phyloP scores from a whole-genome alignment of 1,140 invertebrate species.

The Leptoteleia sp. region DNA sequence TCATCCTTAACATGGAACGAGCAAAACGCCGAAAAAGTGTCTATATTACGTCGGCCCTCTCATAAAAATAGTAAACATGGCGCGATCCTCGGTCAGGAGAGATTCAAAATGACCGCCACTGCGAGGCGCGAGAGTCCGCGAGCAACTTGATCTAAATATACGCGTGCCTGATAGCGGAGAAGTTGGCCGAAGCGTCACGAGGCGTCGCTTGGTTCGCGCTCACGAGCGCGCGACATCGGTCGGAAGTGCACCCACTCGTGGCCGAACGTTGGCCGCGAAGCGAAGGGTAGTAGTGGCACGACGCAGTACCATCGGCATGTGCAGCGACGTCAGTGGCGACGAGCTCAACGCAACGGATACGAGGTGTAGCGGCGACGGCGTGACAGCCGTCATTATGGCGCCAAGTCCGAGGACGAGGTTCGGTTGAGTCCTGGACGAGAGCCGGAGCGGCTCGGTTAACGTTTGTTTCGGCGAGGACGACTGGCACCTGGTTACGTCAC shows the following conservation, averaged over 20 bases:
- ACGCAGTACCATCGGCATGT: conserved; percentile 51
- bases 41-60: too few species aligned
- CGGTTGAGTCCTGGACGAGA: conserved; percentile 6
- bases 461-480: conserved; percentile 15
- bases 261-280: conserved; percentile 55
- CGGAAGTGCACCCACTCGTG: conserved; percentile 40
- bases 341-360: not conserved
- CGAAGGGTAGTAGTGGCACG: conserved; percentile 24
- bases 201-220: conserved; percentile 21
- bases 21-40: too few species aligned
- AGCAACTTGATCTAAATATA: conserved; percentile 26
- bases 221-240: conserved; percentile 43
- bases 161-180: too few species aligned
- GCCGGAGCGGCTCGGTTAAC: not conserved
- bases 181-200: too few species aligned
- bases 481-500: conserved; percentile 32
- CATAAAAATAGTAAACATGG: too few species aligned
- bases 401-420: conserved; percentile 8
- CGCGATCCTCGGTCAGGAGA: too few species aligned
- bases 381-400: conserved; percentile 38
- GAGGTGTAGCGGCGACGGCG: conserved; percentile 17
- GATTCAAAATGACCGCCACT: too few species aligned
- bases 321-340: conserved; percentile 25
- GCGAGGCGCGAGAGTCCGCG: too few species aligned
- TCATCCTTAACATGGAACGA: too few species aligned